Base-by-base conservation (phyloP, 2,888 invertebrate species). In the Chloroclystis v-ata region DNA sequence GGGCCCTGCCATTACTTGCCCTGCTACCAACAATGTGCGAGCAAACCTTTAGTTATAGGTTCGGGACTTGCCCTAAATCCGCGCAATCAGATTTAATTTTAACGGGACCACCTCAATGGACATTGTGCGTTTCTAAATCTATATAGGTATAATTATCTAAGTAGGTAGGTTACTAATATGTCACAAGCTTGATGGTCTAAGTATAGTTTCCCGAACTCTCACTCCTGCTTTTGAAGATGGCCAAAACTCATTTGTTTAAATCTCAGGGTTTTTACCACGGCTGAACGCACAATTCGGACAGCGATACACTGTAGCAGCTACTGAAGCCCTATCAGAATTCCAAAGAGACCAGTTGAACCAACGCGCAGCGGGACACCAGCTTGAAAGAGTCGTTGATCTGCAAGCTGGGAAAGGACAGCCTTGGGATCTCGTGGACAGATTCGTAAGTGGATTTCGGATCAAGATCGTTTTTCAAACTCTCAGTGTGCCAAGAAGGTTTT, bases 281-380 rank as follows among this genome's bases (percentile, higher is more conserved):
- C 72, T 93, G 59, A 90, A 90, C 63, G 91, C 89, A 2, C 89
- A 90, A 67, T 90, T 90, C 58, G 94, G 94, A 0, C 93, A 94
- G 71, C 89, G 93, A 33, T 94, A 91, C 73, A 89, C 92, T 1
- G 92, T 94, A 5, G 89, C 91, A 32, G 93, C 94, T 0, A 92
- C 92, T 0, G 93, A 94, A 70, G 94, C 92, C 0, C 71, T 95
- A 16, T 91, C 93, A 0, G 91, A 93, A 66, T 94, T 94, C 63
- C 93, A 94, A 67, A 85, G 82, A 49, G 68, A 90, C 9, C 91
- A 92, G 72, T 72, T 90, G 28, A 84, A 87, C 40, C 89, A 91
- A 47, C 83, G 89, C 49, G 90, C 89, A 7, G 91, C 89, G 1
- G 72, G 85, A 24, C 89, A 92, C 62, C 89, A 90, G 55, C 70